Conservation (phyloP, 2,113 vertebrate species). For the Xiphophorus maculatus region DNA sequence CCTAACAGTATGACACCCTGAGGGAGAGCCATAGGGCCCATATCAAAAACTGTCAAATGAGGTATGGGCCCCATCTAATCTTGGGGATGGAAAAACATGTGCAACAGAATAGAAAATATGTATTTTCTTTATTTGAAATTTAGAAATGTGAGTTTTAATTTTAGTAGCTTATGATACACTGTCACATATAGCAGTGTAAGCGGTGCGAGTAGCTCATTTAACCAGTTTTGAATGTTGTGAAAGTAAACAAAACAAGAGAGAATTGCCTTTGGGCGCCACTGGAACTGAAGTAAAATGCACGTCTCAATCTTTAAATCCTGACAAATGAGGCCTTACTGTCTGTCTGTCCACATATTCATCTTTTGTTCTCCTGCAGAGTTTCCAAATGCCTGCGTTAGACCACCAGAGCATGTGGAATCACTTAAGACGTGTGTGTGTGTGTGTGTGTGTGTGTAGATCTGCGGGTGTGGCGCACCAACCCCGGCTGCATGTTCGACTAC, state of each 20-base stretch:
- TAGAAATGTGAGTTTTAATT: background rate
- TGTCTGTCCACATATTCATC: background rate
- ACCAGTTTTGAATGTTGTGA: background rate
- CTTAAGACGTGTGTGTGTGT: background rate
- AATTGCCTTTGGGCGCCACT: no score
- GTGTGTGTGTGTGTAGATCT: slow-evolving; percentile 78
- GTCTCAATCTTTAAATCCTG: background rate
- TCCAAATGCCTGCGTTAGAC: background rate
- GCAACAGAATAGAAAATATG: background rate
- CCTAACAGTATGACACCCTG: background rate
- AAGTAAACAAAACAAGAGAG: background rate
- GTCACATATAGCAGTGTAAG: no score
- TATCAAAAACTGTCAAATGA: no score
- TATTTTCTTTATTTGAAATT: background rate
- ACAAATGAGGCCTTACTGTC: background rate
- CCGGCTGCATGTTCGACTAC: slow-evolving; percentile 98
- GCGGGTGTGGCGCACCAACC: slow-evolving; percentile 97
- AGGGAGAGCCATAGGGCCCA: background rate
- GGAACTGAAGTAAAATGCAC: background rate
- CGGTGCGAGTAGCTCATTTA: background rate
- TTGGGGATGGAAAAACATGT: background rate
- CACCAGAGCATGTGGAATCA: background rate
- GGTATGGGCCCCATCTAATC: no score
- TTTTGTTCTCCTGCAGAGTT: background rate
- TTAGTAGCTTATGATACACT: background rate